Evolutionary conservation across 2,797 vertebrate species (phyloP).

Genomic region (Pangasius krempfi): DNA sequence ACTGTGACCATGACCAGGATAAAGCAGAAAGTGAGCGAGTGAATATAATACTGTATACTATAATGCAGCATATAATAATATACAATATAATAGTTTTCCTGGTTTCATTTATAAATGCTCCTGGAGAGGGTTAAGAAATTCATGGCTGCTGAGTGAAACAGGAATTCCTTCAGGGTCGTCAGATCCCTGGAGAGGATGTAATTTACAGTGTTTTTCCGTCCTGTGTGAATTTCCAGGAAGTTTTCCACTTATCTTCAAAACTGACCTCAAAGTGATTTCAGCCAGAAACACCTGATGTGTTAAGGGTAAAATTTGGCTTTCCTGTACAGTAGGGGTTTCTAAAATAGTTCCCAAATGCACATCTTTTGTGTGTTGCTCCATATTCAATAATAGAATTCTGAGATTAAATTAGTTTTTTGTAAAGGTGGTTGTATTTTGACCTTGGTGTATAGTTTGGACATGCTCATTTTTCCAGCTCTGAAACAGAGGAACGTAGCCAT

Average conservation of each 20-base stretch:
- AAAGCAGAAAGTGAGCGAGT: not conserved
- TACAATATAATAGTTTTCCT: not conserved
- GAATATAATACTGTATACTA: not conserved
- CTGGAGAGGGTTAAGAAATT: not conserved
- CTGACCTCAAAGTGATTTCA: not conserved
- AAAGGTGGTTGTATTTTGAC: not conserved
- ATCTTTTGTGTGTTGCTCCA: not conserved
- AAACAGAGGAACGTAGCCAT: not conserved
- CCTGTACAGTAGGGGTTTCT: not conserved
- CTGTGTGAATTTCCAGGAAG: slow-evolving; percentile 44
- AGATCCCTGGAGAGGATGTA: slow-evolving; percentile 42
- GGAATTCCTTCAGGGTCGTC: slow-evolving; percentile 4
- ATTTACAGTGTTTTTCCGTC: slow-evolving; percentile 29
- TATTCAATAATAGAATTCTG: not conserved
- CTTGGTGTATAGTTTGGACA: slow-evolving; percentile 11
- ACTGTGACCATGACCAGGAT: not conserved
- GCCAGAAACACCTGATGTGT: not conserved
- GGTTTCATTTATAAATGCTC: not conserved
- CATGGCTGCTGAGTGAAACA: not conserved
- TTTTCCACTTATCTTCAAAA: slow-evolving; percentile 30
- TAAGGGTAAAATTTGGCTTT: not conserved
- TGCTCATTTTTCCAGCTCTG: slow-evolving; percentile 32
- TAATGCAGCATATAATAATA: not conserved
- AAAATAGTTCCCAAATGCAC: not conserved
- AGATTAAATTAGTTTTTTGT: not conserved